Conservation (phyloP, 2,797 vertebrate genomes). For the Percopsis omiscomaycus region DNA sequence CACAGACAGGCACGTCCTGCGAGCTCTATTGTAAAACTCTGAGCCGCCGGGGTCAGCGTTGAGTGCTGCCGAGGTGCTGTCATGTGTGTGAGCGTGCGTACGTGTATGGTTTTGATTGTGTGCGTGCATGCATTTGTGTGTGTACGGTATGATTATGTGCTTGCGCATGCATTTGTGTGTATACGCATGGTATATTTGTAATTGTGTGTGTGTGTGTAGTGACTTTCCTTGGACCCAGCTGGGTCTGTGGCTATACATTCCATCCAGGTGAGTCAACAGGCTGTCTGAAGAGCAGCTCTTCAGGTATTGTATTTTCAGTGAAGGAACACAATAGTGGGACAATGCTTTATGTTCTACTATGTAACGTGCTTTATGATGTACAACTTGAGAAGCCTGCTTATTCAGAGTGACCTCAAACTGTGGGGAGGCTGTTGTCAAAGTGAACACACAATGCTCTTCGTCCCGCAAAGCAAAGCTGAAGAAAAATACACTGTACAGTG, state of each 20-base stretch:
- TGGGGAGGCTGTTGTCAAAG: constrained; percentile 22
- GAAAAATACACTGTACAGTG: neutral
- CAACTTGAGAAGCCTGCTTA: constrained; percentile 37
- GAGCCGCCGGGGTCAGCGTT: constrained; percentile 7
- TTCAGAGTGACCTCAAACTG: constrained; percentile 36
- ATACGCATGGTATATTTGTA: constrained; percentile 9
- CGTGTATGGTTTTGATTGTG: constrained; percentile 8
- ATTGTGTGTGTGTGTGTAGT: constrained; percentile 20
- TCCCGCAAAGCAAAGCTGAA: neutral
- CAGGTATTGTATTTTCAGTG: constrained; percentile 39
- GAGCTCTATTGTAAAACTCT: neutral
- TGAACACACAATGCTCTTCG: constrained; percentile 13
- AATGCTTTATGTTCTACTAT: constrained; percentile 36
- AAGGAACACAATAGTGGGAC: constrained; percentile 33
- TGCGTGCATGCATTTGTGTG: constrained; percentile 8
- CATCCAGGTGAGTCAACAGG: constrained; percentile 62
- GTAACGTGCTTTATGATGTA: constrained; percentile 43
- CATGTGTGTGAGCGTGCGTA: constrained; percentile 8
- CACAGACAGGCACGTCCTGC: neutral
- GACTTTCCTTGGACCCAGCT: constrained; percentile 17
- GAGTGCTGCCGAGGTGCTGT: constrained; percentile 1
- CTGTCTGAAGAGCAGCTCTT: constrained; percentile 49
- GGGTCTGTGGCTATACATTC: constrained; percentile 47
- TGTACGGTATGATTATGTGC: neutral
- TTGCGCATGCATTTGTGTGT: constrained; percentile 1